Base-by-base conservation (phyloP, 2,797 vertebrate species). In the Gymnopithys bicolor region DNA sequence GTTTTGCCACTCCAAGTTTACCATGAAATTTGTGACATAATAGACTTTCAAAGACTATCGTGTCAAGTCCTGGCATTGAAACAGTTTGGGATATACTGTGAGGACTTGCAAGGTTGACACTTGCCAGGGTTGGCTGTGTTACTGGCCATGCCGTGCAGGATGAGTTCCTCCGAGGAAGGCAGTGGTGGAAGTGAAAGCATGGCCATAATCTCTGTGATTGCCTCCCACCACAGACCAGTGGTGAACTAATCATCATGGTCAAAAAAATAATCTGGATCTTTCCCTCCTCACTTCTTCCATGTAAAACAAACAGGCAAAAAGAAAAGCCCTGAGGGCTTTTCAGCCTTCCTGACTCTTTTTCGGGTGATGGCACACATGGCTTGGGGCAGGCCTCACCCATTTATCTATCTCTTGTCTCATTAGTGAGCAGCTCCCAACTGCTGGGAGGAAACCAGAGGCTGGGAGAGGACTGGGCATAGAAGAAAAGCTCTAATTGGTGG, bases 401-500 rank as follows among this genome's bases (percentile, higher is more conserved):
- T 86, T 93, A 39, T 93, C 74, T 33, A 33, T 33, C 33, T 77
- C 85, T 66, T 77, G 15, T 69, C 82, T 93, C 87, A 43, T 95
- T 93, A 94, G 27, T 32, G 74, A 91, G 85, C 27, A 84, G 55
- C 55, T 84, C 73, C 41, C 30, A 51, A 37, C 45, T 0, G 0
- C 83, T 78, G 67, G 56, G 83, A 94, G 41, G 73, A 92, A 95
- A 55, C 5, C 0, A 6, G 48, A 69, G 80, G 59, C 4, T 78
- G 83, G 63, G 63, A 93, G 48, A 89, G 51, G 51, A 87, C 32
- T 49, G 32, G 59, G 46, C 79, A 79, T 1, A 1, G 59, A 84
- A 86, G 73, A 81, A 81, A 91, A 84, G 32, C 71, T 91, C 52
- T 85, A 89, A 93, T 82, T 93, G 80, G 18, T 91, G 67, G 45